Percentiles rank a stretch among this genome's conserved stretches.
phyloP scores from a whole-genome alignment of 1,140 invertebrate genomes.

The Melanaphis sacchari region DNA sequence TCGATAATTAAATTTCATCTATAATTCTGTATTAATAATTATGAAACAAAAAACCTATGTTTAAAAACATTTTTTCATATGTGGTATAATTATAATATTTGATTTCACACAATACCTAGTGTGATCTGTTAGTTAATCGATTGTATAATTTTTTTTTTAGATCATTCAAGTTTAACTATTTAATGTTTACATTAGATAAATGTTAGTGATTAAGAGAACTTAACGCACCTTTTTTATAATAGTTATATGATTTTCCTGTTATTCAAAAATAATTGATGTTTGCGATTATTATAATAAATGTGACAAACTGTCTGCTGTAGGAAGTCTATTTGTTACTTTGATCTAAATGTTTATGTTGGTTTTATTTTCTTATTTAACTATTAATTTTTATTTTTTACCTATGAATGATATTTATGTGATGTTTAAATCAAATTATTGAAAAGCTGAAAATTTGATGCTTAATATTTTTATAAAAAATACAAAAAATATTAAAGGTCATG shows the following conservation, averaged over 20 bases:
- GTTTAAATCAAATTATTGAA: neutral
- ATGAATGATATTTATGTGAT: neutral
- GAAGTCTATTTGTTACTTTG: neutral
- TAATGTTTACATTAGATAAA: neutral
- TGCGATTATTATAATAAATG: neutral
- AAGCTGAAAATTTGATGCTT: neutral
- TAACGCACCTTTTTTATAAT: neutral
- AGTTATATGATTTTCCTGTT: neutral
- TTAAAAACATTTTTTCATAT: neutral
- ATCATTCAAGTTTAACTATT: neutral
- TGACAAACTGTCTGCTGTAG: neutral
- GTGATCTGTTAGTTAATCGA: neutral
- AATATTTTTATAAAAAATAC: neutral
- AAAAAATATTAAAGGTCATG: neutral
- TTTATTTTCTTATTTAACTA: neutral
- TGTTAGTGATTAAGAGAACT: neutral
- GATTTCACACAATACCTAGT: neutral
- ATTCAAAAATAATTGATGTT: neutral
- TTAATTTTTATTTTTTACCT: neutral
- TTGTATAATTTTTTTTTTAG: conserved; percentile 14
- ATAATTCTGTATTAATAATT: neutral
- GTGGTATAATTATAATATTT: neutral
- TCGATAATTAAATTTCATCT: neutral
- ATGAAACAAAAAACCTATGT: neutral
- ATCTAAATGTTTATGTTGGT: neutral